Evolutionary conservation across 2,888 invertebrate genomes (phyloP).

Genomic region (Zele albiditarsus): DNA sequence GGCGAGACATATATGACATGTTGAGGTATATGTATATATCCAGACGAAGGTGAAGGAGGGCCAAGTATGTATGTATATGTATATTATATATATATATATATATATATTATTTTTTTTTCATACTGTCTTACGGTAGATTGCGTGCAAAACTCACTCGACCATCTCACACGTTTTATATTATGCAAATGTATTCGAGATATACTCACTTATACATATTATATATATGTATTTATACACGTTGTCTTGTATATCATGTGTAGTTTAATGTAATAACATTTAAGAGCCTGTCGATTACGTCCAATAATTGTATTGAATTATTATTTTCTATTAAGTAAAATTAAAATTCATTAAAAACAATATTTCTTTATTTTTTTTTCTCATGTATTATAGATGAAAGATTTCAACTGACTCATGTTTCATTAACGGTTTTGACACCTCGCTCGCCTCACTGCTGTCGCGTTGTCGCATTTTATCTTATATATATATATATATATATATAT

Average conservation of each 20-base stretch:
- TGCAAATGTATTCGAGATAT: slow-evolving; percentile 52
- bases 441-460: slow-evolving; percentile 3
- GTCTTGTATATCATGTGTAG: slow-evolving; percentile 14
- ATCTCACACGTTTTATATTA: slow-evolving; percentile 54
- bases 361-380: background rate
- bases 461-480: background rate
- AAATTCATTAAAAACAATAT: background rate
- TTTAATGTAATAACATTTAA: slow-evolving; percentile 28
- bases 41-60: slow-evolving; percentile 4
- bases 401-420: slow-evolving; percentile 1
- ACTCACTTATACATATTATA: slow-evolving; percentile 25
- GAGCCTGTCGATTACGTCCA: slow-evolving; percentile 35
- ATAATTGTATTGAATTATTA: slow-evolving; percentile 17
- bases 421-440: background rate
- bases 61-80: slow-evolving; percentile 32
- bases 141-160: slow-evolving; percentile 33
- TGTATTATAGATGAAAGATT: background rate
- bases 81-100: background rate
- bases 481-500: too few species aligned
- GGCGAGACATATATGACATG: slow-evolving; percentile 41
- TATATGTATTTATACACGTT: background rate
- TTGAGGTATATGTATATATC: slow-evolving; percentile 25
- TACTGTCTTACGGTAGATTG: slow-evolving; percentile 20
- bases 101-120: background rate
- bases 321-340: background rate